Percentiles rank a stretch among this genome's conserved stretches.
Conservation (phyloP, 2,888 invertebrate species). For the Troides helena region DNA sequence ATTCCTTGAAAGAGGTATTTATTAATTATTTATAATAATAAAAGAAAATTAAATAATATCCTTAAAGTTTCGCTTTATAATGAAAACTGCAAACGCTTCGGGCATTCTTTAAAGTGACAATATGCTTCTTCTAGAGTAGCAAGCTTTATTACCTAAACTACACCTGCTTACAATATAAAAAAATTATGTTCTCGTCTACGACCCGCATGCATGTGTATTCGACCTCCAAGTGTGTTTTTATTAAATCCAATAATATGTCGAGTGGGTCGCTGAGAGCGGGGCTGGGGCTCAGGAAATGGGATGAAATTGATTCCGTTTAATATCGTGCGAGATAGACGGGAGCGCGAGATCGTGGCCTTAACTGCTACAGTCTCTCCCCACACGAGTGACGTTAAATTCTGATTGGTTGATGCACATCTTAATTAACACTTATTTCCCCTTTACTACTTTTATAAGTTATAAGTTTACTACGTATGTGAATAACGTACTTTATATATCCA, state of each 20-base stretch:
- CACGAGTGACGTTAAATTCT: constrained; percentile 10
- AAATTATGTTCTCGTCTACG: constrained; percentile 5
- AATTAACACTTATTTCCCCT: too few relatives aligned
- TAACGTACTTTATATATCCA: too few relatives aligned
- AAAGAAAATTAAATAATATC: too few relatives aligned
- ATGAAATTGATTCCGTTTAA: constrained; percentile 72
- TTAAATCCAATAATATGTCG: constrained; percentile 61
- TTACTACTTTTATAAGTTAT: too few relatives aligned
- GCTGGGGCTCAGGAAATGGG: constrained; percentile 69
- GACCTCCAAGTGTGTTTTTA: constrained; percentile 56
- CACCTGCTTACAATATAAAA: neutral
- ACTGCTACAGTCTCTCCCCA: constrained; percentile 24
- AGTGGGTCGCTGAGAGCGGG: constrained; percentile 55
- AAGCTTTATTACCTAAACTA: too few relatives aligned
- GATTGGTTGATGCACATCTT: constrained; percentile 7
- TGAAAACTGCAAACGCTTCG: too few relatives aligned
- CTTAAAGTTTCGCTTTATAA: too few relatives aligned
- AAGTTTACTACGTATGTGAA: too few relatives aligned
- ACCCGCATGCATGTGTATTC: constrained; percentile 48
- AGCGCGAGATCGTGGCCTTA: constrained; percentile 36
- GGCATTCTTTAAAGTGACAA: too few relatives aligned
- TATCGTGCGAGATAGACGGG: constrained; percentile 47
- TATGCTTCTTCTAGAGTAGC: too few relatives aligned
- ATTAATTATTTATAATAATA: too few relatives aligned
- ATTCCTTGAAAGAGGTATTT: too few relatives aligned